These are phyloP conservation scores for Mallateleia sp. DNA, from an alignment of 2,888 invertebrate genomes.

Conservation along the genomic window DNA sequence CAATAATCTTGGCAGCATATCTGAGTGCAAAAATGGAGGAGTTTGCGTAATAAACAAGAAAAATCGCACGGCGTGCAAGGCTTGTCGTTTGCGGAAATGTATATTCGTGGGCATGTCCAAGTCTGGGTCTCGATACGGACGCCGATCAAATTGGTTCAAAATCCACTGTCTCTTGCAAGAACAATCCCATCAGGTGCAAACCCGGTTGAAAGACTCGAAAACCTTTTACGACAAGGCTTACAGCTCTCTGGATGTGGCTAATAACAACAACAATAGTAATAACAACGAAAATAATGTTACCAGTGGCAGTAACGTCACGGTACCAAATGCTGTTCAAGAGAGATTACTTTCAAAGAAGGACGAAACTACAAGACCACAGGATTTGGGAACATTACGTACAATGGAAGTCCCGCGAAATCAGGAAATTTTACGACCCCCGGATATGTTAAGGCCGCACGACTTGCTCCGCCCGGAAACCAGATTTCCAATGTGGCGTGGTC, in stretches of 20 bases:
- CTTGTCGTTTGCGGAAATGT: conserved; percentile 96
- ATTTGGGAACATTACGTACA: conserved; percentile 65
- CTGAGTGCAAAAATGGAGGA: conserved; percentile 97
- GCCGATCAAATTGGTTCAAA: conserved; percentile 98
- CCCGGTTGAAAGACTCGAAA: conserved; percentile 86
- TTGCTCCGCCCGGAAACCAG: conserved; percentile 87
- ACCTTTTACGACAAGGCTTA: conserved; percentile 86
- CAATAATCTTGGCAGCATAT: conserved; percentile 96
- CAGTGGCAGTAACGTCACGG: conserved; percentile 64
- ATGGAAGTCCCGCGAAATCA: conserved; percentile 80
- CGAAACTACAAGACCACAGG: conserved; percentile 81
- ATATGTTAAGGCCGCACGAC: conserved; percentile 84
- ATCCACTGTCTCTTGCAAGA: conserved; percentile 94
- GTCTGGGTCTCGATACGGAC: conserved; percentile 91
- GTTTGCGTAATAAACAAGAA: conserved; percentile 98
- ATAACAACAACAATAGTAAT: conserved; percentile 83
- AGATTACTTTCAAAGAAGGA: conserved; percentile 79
- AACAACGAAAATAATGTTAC: conserved; percentile 81
- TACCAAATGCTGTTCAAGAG: conserved; percentile 78
- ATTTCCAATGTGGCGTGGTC: conserved; percentile 87
- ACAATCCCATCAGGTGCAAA: conserved; percentile 88
- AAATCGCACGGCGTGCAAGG: conserved; percentile 97
- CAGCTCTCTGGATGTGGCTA: conserved; percentile 86
- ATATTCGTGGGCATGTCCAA: conserved; percentile 96
- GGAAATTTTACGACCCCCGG: conserved; percentile 82